Percentiles rank a stretch among this genome's conserved stretches.
Evolutionary conservation across 2,888 invertebrate genomes (phyloP).

Genomic region (Acleris holmiana): DNA sequence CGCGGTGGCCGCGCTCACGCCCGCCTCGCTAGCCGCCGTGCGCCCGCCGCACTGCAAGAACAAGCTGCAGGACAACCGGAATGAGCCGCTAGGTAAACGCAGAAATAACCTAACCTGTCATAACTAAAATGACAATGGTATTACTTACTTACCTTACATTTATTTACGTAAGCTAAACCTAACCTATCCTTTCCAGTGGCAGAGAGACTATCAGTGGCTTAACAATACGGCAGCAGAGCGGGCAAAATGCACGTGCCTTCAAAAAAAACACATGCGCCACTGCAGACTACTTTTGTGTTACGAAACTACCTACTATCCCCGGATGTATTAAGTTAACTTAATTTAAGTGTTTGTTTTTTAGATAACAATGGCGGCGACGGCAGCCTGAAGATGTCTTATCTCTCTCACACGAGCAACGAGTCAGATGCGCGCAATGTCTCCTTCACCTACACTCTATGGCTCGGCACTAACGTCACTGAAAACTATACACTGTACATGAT

Average conservation of each 20-base stretch:
- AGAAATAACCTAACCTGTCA: too few relatives aligned
- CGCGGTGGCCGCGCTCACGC: constrained; percentile 90
- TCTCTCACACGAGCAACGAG: constrained; percentile 79
- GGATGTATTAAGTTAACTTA: too few relatives aligned
- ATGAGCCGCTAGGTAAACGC: constrained; percentile 79
- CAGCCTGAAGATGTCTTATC: constrained; percentile 73
- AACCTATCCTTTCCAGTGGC: too few relatives aligned
- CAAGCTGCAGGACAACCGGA: constrained; percentile 78
- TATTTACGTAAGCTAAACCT: too few relatives aligned
- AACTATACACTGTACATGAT: constrained; percentile 90
- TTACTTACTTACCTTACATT: too few relatives aligned
- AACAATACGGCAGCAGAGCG: too few relatives aligned
- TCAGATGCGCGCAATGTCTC: constrained; percentile 88
- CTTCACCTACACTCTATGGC: constrained; percentile 94
- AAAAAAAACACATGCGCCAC: too few relatives aligned
- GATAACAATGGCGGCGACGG: constrained; percentile 79
- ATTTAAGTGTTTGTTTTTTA: constrained; percentile 40
- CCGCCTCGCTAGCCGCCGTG: constrained; percentile 89
- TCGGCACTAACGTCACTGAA: constrained; percentile 93
- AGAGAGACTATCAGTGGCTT: too few relatives aligned
- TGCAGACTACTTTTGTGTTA: too few relatives aligned
- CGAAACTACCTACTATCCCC: too few relatives aligned
- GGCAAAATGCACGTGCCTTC: too few relatives aligned
- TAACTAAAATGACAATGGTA: too few relatives aligned
- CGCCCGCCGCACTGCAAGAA: constrained; percentile 82